Conservation (phyloP, 1,140 invertebrate species). For the Drosophila kikkawai region DNA sequence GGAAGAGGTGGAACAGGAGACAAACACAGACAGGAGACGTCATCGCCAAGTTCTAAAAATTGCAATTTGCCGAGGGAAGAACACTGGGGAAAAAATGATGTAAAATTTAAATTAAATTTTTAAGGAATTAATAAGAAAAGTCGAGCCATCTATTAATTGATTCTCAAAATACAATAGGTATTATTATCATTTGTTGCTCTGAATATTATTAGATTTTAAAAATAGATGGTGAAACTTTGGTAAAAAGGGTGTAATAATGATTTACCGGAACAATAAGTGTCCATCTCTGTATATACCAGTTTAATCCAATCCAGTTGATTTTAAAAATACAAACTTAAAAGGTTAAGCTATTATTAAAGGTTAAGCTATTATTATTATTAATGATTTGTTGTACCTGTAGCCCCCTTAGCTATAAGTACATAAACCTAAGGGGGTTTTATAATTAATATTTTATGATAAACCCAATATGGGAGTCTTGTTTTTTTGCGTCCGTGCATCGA, state of each 20-base stretch:
- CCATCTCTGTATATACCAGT: background rate
- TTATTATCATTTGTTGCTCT: too few species aligned
- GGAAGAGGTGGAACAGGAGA: slow-evolving; percentile 2
- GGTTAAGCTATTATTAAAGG: background rate
- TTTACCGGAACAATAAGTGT: background rate
- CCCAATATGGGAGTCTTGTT: background rate
- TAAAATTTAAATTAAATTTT: slow-evolving; percentile 24
- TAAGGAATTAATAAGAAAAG: background rate
- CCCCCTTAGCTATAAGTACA: background rate
- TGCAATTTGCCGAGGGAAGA: slow-evolving; percentile 2
- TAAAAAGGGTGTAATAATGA: background rate
- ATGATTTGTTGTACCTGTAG: background rate
- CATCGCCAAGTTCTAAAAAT: slow-evolving; percentile 49
- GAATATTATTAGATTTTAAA: too few species aligned
- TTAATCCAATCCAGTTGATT: background rate
- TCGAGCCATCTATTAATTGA: too few species aligned
- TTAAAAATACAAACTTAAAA: background rate
- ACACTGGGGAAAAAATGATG: background rate
- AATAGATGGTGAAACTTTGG: too few species aligned
- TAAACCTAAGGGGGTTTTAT: background rate
- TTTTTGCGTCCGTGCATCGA: background rate
- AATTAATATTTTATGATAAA: background rate
- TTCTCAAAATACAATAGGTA: too few species aligned
- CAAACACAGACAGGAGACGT: slow-evolving; percentile 18
- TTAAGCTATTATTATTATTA: background rate